phyloP scores from a whole-genome alignment of 2,888 invertebrate genomes.

The Sarcophaga subvicina region DNA sequence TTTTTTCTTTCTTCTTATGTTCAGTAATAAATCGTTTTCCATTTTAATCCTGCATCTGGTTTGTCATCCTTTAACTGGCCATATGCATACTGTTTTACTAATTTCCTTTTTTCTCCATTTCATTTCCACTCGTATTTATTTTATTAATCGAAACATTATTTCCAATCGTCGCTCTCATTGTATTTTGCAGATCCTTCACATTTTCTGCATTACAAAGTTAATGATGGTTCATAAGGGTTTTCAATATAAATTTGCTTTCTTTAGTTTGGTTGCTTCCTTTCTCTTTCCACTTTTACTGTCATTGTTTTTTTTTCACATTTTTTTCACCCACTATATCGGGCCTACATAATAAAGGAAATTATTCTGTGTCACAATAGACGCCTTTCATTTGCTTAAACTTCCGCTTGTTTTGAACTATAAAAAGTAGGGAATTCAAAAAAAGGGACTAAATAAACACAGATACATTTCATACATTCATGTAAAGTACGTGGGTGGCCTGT shows the following conservation, averaged over 20 bases:
- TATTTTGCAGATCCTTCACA: conserved; percentile 25
- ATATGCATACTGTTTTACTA: too few species aligned
- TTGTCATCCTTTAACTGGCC: not conserved
- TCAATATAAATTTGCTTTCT: not conserved
- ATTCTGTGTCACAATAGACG: conserved; percentile 52
- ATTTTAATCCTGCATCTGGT: not conserved
- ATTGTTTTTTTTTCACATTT: not conserved
- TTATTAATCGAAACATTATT: conserved; percentile 5
- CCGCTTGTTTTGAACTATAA: conserved; percentile 26
- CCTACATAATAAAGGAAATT: conserved; percentile 51
- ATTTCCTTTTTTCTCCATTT: too few species aligned
- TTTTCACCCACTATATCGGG: conserved; percentile 8
- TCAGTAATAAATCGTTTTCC: not conserved
- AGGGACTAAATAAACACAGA: not conserved
- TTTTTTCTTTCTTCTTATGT: not conserved
- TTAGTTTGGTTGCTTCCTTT: not conserved
- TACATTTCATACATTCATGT: too few species aligned
- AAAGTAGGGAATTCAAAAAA: not conserved
- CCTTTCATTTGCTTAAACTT: conserved; percentile 54
- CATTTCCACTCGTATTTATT: too few species aligned
- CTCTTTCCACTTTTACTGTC: not conserved
- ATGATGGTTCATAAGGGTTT: not conserved
- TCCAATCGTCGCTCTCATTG: conserved; percentile 1
- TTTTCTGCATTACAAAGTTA: conserved; percentile 44
- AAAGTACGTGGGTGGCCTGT: too few species aligned